Evolutionary conservation across 2,797 vertebrate species (phyloP), one percentile per base, ranked within the genome.

Genomic region (Mionectes olivaceus): DNA sequence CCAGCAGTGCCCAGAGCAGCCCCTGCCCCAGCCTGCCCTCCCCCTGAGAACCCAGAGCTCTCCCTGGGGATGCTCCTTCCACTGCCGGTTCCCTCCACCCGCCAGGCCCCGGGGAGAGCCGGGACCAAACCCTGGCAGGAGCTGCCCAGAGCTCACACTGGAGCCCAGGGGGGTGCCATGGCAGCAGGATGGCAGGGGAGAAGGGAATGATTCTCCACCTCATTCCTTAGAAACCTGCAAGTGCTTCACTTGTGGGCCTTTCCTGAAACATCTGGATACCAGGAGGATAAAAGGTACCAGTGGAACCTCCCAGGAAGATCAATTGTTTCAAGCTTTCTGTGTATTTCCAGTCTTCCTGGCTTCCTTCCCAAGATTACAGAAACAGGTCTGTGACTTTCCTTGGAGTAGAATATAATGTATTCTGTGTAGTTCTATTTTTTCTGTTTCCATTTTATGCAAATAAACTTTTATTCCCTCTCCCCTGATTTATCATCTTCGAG

Each of bases 231-330:
- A 87, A 82, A 80, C 57, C 47, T 78, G 17, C 76, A 80, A 96
- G 71, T 81, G 67, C 82, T 96, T 89, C 83, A 96, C 83, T 96
- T 96, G 57, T 23, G 85, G 56, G 69, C 82, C 52, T 94, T 93
- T 96, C 80, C 83, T 84, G 73, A 83, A 93, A 96, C 96, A 97
- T 97, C 94, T 96, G 97, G 94, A 44, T 89, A 68, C 64, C 95
- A 95, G 92, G 90, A 92, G 82, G 65, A 91, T 82, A 64, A 93
- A 95, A 97, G 93, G 89, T 96, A 94, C 90, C 92, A 65, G 52
- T n/a, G 59, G 89, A 91, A 93, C 95, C 96, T 96, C 97, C 94
- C 96, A 96, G 91, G 69, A 87, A 95, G 96, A 97, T 96, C 96
- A 95, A 78, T 91, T 93, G 94, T 86, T 92, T 85, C 71, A 93